A percentile compares a stretch with the other conserved stretches of the same genome.
Conservation (phyloP, 2,888 invertebrate species). For the Thymelicus lineola region DNA sequence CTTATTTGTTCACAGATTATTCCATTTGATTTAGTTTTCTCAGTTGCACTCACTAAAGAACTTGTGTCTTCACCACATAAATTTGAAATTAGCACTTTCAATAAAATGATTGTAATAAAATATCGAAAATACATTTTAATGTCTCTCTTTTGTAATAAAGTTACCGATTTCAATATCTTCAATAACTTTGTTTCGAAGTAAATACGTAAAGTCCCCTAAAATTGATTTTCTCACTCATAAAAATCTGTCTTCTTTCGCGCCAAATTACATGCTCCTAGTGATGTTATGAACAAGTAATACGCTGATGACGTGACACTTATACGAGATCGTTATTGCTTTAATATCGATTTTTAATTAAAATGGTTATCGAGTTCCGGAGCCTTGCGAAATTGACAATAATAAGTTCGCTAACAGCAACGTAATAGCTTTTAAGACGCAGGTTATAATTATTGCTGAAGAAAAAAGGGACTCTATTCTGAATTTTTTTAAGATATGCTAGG, state of each 20-base stretch:
- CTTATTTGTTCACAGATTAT: background rate
- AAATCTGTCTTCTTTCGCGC: conserved; percentile 4
- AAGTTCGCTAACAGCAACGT: conserved; percentile 37
- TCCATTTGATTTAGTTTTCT: background rate
- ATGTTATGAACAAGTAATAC: conserved; percentile 14
- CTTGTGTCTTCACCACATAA: background rate
- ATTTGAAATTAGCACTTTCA: background rate
- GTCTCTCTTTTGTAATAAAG: background rate
- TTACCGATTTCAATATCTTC: too few relatives aligned
- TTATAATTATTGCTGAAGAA: conserved; percentile 18
- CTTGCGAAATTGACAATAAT: conserved; percentile 43
- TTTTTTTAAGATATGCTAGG: conserved; percentile 10
- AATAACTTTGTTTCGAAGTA: background rate
- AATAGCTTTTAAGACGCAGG: conserved; percentile 41
- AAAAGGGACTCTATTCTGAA: conserved; percentile 18
- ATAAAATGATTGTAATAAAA: background rate
- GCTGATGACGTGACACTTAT: conserved; percentile 22
- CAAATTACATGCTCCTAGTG: conserved; percentile 17
- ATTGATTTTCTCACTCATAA: background rate
- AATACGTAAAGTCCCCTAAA: background rate
- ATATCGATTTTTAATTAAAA: conserved; percentile 45
- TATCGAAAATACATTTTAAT: background rate
- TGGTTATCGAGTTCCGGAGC: conserved; percentile 44
- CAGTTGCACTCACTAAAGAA: conserved; percentile 7
- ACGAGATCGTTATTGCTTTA: conserved; percentile 34